Evolutionary conservation across 1,140 invertebrate genomes (phyloP).

Genomic region (Plodia interpunctella): DNA sequence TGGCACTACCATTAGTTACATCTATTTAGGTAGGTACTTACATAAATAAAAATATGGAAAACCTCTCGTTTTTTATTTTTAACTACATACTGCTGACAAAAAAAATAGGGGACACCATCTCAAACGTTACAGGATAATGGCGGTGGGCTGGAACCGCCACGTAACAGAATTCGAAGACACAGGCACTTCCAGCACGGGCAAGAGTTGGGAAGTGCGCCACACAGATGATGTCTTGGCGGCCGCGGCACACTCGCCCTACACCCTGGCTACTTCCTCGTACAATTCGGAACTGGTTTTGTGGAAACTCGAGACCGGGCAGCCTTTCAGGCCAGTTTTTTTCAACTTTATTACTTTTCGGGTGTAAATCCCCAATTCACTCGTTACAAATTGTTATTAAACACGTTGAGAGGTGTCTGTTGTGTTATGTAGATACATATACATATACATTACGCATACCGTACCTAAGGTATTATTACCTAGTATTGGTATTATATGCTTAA

Average conservation of each 20-base stretch:
- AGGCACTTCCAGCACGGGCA: conserved; percentile 72
- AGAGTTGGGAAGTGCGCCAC: conserved; percentile 82
- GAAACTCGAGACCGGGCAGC: conserved; percentile 84
- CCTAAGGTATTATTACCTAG: too few relatives aligned
- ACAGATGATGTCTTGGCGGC: conserved; percentile 84
- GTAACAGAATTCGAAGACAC: conserved; percentile 84
- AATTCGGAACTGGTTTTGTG: conserved; percentile 88
- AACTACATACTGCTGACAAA: too few relatives aligned
- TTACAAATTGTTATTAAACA: too few relatives aligned
- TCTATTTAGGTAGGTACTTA: background rate
- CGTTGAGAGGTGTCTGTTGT: too few relatives aligned
- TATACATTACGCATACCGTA: too few relatives aligned
- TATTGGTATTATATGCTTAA: too few relatives aligned
- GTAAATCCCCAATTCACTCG: too few relatives aligned
- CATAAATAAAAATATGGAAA: background rate
- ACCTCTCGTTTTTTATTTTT: too few relatives aligned
- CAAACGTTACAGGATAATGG: conserved; percentile 77
- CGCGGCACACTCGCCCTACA: conserved; percentile 78
- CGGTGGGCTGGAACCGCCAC: conserved; percentile 83
- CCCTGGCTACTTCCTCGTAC: conserved; percentile 83
- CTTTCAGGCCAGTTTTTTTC: conserved; percentile 67
- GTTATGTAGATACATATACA: too few relatives aligned
- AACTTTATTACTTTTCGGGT: background rate
- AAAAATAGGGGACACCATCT: background rate
- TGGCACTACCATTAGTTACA: background rate